These are phyloP conservation scores for Halictus rubicundus DNA, from an alignment of 1,140 invertebrate genomes.

Conservation along the genomic window DNA sequence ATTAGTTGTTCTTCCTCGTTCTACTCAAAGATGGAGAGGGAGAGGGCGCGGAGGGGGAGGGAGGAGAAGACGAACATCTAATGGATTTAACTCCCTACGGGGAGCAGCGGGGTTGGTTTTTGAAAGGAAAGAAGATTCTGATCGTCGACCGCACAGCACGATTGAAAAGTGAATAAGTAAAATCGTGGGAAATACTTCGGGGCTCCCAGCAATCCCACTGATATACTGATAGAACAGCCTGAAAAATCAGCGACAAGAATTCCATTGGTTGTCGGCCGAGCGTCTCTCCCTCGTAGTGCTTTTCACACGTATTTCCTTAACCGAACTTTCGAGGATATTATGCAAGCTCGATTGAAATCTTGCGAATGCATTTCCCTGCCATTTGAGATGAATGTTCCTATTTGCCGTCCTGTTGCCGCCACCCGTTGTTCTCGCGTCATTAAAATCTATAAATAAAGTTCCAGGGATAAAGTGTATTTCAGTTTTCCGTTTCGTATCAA, in stretches of 20 bases:
- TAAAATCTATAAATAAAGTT: no score
- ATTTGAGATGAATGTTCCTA: no score
- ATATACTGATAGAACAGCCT: constrained; percentile 29
- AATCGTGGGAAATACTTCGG: constrained; percentile 42
- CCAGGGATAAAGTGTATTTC: no score
- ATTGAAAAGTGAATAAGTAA: constrained; percentile 62
- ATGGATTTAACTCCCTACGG: constrained; percentile 60
- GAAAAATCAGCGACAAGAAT: constrained; percentile 27
- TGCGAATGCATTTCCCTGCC: no score
- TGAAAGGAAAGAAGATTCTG: constrained; percentile 54
- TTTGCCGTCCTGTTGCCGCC: no score
- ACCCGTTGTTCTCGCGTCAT: no score
- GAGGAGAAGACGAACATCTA: constrained; percentile 49
- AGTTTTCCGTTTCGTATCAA: no score
- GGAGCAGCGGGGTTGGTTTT: constrained; percentile 44
- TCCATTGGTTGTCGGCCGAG: background rate
- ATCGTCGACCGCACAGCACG: constrained; percentile 10
- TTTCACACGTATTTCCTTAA: background rate
- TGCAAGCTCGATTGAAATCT: no score
- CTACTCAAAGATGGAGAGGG: constrained; percentile 36
- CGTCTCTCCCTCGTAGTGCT: background rate
- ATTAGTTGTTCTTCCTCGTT: constrained; percentile 5
- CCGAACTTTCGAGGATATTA: no score
- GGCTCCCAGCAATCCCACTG: constrained; percentile 21
- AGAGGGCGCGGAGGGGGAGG: constrained; percentile 27